These are phyloP conservation scores for Pangasius macronema DNA, from an alignment of 2,797 vertebrate genomes.

Conservation along the genomic window DNA sequence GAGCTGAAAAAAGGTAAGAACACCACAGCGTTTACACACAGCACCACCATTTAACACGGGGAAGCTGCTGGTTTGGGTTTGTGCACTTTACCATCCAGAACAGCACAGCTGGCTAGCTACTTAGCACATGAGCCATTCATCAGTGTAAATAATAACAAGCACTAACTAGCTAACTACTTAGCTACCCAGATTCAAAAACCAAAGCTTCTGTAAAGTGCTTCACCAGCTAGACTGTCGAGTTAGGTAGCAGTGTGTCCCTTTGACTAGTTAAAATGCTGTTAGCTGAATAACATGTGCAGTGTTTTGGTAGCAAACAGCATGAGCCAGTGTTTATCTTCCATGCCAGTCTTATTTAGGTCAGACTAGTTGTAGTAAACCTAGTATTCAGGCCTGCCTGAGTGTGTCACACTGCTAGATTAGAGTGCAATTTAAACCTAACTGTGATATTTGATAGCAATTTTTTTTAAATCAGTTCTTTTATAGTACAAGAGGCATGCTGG, in stretches of 20 bases:
- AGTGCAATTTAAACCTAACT: background rate
- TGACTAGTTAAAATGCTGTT: background rate
- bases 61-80: background rate
- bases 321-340: background rate
- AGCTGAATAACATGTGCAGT: background rate
- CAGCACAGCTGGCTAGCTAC: constrained; percentile 2
- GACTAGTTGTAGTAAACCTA: background rate
- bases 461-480: background rate
- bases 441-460: background rate
- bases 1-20: constrained; percentile 79
- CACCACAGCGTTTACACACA: background rate
- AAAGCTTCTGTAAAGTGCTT: background rate
- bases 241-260: background rate
- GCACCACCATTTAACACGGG: too few relatives aligned
- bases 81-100: background rate
- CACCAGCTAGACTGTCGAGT: background rate
- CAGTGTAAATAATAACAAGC: background rate
- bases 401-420: background rate
- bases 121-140: constrained; percentile 14
- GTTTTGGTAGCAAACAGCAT: background rate
- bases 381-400: background rate
- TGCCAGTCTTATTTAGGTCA: background rate
- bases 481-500: background rate
- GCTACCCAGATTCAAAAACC: background rate
- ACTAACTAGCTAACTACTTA: background rate